Evolutionary conservation across 2,888 invertebrate genomes (phyloP).

Genomic region (Leucoma salicis): DNA sequence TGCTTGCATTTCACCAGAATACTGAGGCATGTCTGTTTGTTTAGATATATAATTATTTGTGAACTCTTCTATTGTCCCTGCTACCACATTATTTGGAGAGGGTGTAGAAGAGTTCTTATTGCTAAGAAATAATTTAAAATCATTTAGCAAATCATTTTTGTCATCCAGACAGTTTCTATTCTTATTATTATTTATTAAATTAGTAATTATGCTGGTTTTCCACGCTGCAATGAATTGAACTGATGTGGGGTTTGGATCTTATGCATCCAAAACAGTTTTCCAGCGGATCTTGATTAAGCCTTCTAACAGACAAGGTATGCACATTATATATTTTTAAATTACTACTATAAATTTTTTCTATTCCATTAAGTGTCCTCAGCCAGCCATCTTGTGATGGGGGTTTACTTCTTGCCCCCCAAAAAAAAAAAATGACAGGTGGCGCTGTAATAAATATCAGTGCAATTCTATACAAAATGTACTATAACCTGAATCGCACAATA

Average conservation of each 20-base stretch:
- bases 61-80: background rate
- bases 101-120: too few relatives aligned
- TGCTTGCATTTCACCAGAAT: conserved; percentile 11
- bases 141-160: conserved; percentile 3
- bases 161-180: conserved; percentile 14
- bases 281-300: conserved; percentile 28
- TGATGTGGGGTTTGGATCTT: conserved; percentile 15
- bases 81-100: too few relatives aligned
- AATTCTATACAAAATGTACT: too few relatives aligned
- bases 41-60: too few relatives aligned
- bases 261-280: conserved; percentile 22
- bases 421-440: too few relatives aligned
- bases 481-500: too few relatives aligned
- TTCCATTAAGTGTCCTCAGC: conserved; percentile 27
- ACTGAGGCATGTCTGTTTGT: background rate
- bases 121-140: conserved; percentile 5
- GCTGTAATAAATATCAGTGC: too few relatives aligned
- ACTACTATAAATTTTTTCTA: conserved; percentile 7
- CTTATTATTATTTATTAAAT: conserved; percentile 6
- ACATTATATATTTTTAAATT: conserved; percentile 9
- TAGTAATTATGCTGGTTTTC: conserved; percentile 19
- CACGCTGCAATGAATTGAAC: conserved; percentile 21
- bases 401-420: conserved; percentile 8
- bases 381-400: conserved; percentile 32
- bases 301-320: conserved; percentile 24